Evolutionary conservation across 2,113 vertebrate genomes (phyloP).

Genomic region (Typhlomys cinereus): DNA sequence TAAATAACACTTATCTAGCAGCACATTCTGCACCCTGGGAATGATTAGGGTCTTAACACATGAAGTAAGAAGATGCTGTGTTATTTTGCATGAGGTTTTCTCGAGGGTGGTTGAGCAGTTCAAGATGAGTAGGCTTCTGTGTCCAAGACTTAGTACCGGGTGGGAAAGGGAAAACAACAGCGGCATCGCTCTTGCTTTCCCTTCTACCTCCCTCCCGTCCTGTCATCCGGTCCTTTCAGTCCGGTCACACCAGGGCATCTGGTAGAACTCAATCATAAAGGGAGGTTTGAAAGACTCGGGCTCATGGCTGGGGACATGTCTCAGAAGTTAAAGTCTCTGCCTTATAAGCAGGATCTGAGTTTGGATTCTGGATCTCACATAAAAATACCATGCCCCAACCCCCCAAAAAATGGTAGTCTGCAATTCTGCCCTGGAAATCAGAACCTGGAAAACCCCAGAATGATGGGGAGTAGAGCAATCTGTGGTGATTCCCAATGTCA

Average conservation of each 20-base stretch:
- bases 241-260: neutral
- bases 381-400: no score
- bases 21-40: neutral
- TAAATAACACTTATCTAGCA: constrained; percentile 44
- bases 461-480: no score
- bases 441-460: no score
- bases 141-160: neutral
- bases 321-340: no score
- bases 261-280: neutral
- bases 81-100: neutral
- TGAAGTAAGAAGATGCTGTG: neutral
- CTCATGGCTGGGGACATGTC: no score
- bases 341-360: no score
- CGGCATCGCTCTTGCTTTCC: neutral
- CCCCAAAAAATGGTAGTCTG: no score
- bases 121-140: neutral
- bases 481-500: no score
- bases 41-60: neutral
- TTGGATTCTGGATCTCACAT: no score
- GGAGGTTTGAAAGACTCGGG: neutral
- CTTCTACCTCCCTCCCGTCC: neutral
- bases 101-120: neutral
- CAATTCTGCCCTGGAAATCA: no score
- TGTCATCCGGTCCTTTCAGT: neutral
- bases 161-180: neutral